A percentile compares a stretch with the other conserved stretches of the same genome.
Conservation (phyloP, 2,888 invertebrate species). For the Leucozona laternaria region DNA sequence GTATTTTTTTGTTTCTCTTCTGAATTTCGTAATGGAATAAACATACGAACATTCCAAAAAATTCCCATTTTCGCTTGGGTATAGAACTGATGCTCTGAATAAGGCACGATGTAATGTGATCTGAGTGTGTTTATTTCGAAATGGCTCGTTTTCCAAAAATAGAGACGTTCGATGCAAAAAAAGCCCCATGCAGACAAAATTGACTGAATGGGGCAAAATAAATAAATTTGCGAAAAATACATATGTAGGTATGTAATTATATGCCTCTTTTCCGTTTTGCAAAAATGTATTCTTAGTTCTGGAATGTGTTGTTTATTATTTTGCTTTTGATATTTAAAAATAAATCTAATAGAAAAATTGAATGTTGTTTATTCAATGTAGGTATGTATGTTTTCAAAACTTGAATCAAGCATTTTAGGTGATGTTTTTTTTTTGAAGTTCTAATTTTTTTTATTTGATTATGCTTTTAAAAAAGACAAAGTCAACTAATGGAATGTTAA, state of each 20-base stretch:
- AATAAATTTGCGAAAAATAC: background rate
- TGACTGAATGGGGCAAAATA: conserved; percentile 12
- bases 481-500: background rate
- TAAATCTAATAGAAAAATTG: background rate
- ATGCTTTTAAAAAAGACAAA: background rate
- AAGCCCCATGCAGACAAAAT: conserved; percentile 64
- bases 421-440: background rate
- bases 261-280: background rate
- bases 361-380: background rate
- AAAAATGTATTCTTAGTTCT: conserved; percentile 20
- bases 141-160: conserved; percentile 71
- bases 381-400: background rate
- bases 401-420: background rate
- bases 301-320: conserved; percentile 12
- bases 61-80: conserved; percentile 25
- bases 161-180: conserved; percentile 27
- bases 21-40: too few species aligned
- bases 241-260: too few species aligned
- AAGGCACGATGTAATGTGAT: conserved; percentile 88
- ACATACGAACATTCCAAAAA: conserved; percentile 73
- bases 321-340: background rate
- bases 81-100: conserved; percentile 84
- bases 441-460: background rate
- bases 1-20: background rate
- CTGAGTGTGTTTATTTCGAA: conserved; percentile 79